Evolutionary conservation across 2,888 invertebrate genomes (phyloP).

Genomic region (Mimachlamys varia): DNA sequence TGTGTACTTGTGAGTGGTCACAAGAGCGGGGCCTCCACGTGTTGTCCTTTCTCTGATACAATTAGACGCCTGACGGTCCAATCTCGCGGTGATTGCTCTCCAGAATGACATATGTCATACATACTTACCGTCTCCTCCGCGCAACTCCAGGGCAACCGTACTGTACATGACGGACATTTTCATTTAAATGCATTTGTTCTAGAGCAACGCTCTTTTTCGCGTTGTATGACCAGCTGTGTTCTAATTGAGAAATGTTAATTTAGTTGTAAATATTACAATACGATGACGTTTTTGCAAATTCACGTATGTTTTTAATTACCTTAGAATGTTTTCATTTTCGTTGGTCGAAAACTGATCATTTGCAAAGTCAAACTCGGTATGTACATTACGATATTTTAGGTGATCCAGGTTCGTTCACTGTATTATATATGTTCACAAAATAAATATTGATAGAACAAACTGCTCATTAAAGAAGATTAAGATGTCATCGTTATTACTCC

Average conservation of each 20-base stretch:
- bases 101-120: slow-evolving; percentile 12
- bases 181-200: neutral
- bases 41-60: neutral
- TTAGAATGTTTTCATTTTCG: no score
- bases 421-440: no score
- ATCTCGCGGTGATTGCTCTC: slow-evolving; percentile 15
- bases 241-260: neutral
- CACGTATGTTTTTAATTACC: no score
- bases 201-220: neutral
- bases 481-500: no score
- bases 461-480: no score
- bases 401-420: no score
- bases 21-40: neutral
- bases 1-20: neutral
- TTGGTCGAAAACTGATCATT: no score
- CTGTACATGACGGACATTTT: neutral
- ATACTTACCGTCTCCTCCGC: neutral
- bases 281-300: no score
- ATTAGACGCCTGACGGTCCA: neutral
- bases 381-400: no score
- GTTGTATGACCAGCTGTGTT: neutral
- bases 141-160: neutral
- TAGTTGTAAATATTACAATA: no score
- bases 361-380: no score
- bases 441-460: no score